A percentile compares a stretch with the other conserved stretches of the same genome.
Conservation (phyloP, 2,113 vertebrate species). For the Trematomus loennbergii region DNA sequence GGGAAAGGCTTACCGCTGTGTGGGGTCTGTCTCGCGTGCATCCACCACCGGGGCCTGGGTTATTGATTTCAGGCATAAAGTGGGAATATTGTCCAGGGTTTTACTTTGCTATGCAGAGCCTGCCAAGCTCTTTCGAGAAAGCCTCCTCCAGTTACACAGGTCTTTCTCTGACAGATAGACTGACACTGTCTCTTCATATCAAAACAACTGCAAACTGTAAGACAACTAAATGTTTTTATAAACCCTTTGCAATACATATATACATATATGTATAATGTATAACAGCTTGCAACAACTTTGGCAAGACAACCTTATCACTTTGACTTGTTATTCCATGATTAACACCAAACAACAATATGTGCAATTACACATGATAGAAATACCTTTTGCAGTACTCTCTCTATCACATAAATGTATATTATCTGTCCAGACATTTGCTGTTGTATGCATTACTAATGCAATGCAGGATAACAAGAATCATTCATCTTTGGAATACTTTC, state of each 20-base stretch:
- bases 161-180: constrained; percentile 35
- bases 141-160: constrained; percentile 44
- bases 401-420: neutral
- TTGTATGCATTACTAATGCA: neutral
- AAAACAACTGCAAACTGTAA: constrained; percentile 26
- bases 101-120: constrained; percentile 43
- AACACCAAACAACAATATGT: neutral
- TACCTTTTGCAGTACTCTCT: neutral
- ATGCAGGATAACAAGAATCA: neutral
- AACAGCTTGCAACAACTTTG: neutral
- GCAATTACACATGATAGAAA: neutral
- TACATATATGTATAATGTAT: neutral
- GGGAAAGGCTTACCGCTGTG: constrained; percentile 56
- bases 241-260: neutral
- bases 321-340: too few species aligned
- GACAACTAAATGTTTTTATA: neutral
- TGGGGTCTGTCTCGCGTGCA: constrained; percentile 66
- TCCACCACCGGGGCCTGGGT: constrained; percentile 44
- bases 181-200: constrained; percentile 25
- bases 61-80: constrained; percentile 68
- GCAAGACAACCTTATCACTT: too few species aligned
- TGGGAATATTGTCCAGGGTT: constrained; percentile 63
- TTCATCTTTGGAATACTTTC: neutral
- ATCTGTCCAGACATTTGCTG: neutral
- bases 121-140: constrained; percentile 56